A percentile compares a stretch with the other conserved stretches of the same genome.
Evolutionary conservation across 2,797 vertebrate species (phyloP).

Genomic region (Tolypeutes matacus): DNA sequence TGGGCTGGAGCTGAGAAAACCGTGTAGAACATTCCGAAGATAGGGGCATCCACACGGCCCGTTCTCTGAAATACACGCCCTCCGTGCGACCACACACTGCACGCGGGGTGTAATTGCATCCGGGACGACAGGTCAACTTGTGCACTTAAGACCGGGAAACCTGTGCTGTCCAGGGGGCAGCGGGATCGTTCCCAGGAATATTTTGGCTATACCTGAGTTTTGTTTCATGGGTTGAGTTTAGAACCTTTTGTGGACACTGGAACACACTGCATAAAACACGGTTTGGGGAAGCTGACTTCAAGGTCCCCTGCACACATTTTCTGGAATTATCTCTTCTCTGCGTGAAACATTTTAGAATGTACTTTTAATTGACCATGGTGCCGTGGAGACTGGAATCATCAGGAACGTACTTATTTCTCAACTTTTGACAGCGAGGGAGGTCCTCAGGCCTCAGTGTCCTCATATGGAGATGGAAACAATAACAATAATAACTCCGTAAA

Average conservation of each 20-base stretch:
- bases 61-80: rapidly evolving
- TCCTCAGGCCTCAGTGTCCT: background rate
- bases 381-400: background rate
- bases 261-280: background rate
- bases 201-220: background rate
- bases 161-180: background rate
- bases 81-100: background rate
- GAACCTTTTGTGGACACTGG: rapidly evolving
- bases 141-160: background rate
- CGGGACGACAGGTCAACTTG: rapidly evolving
- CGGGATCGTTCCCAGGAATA: background rate
- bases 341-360: background rate
- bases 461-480: background rate
- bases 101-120: rapidly evolving
- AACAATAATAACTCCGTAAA: rapidly evolving
- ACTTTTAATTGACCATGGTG: background rate
- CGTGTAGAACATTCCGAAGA: background rate
- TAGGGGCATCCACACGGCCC: rapidly evolving
- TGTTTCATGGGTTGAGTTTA: background rate
- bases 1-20: background rate
- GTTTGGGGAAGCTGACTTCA: background rate
- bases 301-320: rapidly evolving
- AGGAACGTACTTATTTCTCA: background rate
- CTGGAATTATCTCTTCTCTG: background rate
- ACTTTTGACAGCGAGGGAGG: background rate